Evolutionary conservation across 2,888 invertebrate genomes (phyloP), one percentile per base, ranked within the genome.

Genomic region (Drosophila maculinotata): DNA sequence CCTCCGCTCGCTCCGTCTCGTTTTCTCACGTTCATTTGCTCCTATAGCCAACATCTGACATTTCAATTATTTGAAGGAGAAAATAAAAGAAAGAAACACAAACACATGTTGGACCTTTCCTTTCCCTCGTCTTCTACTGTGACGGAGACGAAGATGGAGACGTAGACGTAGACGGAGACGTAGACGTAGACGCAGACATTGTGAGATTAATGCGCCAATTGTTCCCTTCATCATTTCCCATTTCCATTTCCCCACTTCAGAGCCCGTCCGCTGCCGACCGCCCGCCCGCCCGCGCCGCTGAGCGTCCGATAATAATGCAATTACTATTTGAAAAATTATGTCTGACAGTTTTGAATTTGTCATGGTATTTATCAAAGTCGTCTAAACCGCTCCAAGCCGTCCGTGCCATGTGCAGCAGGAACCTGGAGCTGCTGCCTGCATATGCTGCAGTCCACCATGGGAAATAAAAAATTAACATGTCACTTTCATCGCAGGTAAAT

Each of bases 341-440:
- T 81, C 86, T 90, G 89, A 89, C 89, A 90, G 89, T 87, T 89
- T 88, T 87, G 87, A 82, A 88, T 89, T 90, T 89, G 89, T 89
- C 90, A 89, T 89, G 84, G 82, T 74, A 90, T 90, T 89, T 90
- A 89, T 89, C 90, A 89, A 88, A 86, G 89, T 88, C 84, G 54
- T 56, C 79, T 76, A 71, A 62, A 51, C 57, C 58, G 65, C 53
- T 51, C 49, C 56, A 36, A 39, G 51, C 23, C 39, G 23, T 17
- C 28, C 49, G 26, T 36, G 49, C 62, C 69, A 69, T 54, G 60
- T 71, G 75, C 70, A 58, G 58, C 30, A 33, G 59, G 30, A 62
- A 25, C 48, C 47, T 20, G 20, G 12, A 26, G 48, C 42, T 14
- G 23, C 2, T n/a, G 36, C 26, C 7, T 38, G 51, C 68, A 60